phyloP scores from a whole-genome alignment of 2,888 invertebrate genomes.

The Polietes domitor region DNA sequence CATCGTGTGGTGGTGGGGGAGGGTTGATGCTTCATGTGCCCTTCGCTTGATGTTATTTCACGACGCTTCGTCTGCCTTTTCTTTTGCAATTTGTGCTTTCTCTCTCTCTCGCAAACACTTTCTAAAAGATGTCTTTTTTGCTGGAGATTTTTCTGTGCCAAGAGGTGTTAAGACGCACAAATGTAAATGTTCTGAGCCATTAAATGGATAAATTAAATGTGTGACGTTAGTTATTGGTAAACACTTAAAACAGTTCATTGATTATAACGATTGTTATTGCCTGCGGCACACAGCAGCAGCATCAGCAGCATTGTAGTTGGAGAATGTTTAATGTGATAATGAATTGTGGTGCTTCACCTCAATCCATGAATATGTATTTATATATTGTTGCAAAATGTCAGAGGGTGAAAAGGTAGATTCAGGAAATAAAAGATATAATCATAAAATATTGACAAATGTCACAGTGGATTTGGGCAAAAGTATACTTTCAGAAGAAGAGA shows the following conservation, averaged over 20 bases:
- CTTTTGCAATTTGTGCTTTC: background rate
- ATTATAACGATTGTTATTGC: background rate
- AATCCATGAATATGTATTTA: slow-evolving; percentile 15
- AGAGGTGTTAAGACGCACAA: background rate
- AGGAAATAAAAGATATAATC: too few relatives aligned
- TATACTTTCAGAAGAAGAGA: too few relatives aligned
- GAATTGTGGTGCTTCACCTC: too few relatives aligned
- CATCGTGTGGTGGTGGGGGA: background rate
- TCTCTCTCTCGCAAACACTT: background rate
- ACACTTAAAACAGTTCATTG: slow-evolving; percentile 1
- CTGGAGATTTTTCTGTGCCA: background rate
- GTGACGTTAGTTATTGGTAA: slow-evolving; percentile 9
- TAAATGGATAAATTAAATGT: slow-evolving; percentile 7
- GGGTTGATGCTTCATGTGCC: background rate
- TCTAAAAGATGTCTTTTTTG: background rate
- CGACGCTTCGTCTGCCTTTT: background rate
- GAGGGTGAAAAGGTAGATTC: background rate
- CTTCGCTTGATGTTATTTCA: slow-evolving; percentile 19
- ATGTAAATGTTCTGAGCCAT: slow-evolving; percentile 2
- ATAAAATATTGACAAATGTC: too few relatives aligned
- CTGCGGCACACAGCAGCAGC: background rate
- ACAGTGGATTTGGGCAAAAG: too few relatives aligned
- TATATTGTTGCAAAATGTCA: background rate
- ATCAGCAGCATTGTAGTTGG: background rate
- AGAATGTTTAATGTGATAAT: background rate